Evolutionary conservation across 2,888 invertebrate genomes (phyloP).

Genomic region (Torymus auratus): DNA sequence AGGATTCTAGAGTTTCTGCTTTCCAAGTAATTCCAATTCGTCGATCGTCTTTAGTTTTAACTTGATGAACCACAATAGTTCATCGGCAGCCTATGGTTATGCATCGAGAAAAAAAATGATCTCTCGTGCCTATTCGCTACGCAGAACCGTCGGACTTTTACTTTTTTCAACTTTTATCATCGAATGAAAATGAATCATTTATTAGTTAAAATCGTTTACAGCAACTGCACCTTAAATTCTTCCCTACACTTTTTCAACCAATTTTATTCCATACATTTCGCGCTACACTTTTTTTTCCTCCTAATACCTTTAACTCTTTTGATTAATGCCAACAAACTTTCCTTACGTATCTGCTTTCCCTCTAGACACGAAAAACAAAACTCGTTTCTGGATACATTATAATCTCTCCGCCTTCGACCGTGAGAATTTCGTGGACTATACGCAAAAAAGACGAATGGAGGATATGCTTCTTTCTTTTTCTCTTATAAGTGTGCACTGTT

Average conservation of each 20-base stretch:
- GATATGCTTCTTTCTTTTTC: constrained; percentile 70
- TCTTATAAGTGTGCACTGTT: constrained; percentile 69
- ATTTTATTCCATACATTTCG: constrained; percentile 54
- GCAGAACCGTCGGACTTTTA: constrained; percentile 54
- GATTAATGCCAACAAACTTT: constrained; percentile 67
- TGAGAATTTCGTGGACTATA: constrained; percentile 64
- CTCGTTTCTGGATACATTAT: constrained; percentile 62
- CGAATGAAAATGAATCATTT: constrained; percentile 43
- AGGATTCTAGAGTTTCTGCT: constrained; percentile 28
- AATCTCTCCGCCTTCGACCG: constrained; percentile 49
- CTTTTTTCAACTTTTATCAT: constrained; percentile 17
- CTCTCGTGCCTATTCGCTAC: constrained; percentile 16
- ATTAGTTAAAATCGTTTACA: constrained; percentile 49
- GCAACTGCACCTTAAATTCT: constrained; percentile 44
- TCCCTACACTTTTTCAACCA: constrained; percentile 14
- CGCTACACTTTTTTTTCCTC: constrained; percentile 51
- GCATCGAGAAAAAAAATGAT: constrained; percentile 50
- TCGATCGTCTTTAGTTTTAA: constrained; percentile 27
- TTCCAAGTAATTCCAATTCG: constrained; percentile 41
- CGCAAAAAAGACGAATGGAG: constrained; percentile 69
- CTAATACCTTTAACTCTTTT: constrained; percentile 61
- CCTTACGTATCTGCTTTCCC: constrained; percentile 59
- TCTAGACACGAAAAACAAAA: constrained; percentile 60
- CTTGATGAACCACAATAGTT: constrained; percentile 36
- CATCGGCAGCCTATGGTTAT: constrained; percentile 52